These are phyloP conservation scores for Pipra filicauda DNA, from an alignment of 2,113 vertebrate species.

Conservation along the genomic window DNA sequence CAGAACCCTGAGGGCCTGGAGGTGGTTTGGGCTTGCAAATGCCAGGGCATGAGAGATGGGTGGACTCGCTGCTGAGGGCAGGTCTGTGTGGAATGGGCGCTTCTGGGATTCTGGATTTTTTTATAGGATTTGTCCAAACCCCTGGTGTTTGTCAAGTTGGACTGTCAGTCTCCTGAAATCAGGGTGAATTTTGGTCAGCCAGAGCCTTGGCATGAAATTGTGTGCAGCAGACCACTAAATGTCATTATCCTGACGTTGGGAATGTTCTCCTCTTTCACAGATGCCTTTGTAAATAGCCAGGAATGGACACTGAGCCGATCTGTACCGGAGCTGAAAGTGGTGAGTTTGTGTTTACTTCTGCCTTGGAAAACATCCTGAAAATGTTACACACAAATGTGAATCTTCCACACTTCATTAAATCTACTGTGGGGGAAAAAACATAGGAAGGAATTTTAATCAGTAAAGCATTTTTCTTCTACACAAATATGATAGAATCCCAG, in stretches of 20 bases:
- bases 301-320: conserved; percentile 96
- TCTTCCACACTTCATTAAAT: neutral
- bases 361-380: neutral
- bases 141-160: accelerated
- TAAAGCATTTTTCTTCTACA: neutral
- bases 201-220: neutral
- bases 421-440: accelerated
- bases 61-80: neutral
- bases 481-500: accelerated
- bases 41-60: neutral
- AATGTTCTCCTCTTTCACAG: conserved; percentile 76
- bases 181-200: neutral
- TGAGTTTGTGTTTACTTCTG: conserved; percentile 70
- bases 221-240: neutral
- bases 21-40: neutral
- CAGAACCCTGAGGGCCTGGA: neutral
- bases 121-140: accelerated
- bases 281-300: conserved; percentile 99
- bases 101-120: neutral
- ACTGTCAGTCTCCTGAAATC: neutral
- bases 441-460: accelerated
- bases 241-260: neutral
- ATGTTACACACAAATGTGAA: neutral
- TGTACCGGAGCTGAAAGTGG: conserved; percentile 98
- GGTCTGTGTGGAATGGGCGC: accelerated